phyloP scores from a whole-genome alignment of 2,797 vertebrate genomes.

The Helostoma temminkii region DNA sequence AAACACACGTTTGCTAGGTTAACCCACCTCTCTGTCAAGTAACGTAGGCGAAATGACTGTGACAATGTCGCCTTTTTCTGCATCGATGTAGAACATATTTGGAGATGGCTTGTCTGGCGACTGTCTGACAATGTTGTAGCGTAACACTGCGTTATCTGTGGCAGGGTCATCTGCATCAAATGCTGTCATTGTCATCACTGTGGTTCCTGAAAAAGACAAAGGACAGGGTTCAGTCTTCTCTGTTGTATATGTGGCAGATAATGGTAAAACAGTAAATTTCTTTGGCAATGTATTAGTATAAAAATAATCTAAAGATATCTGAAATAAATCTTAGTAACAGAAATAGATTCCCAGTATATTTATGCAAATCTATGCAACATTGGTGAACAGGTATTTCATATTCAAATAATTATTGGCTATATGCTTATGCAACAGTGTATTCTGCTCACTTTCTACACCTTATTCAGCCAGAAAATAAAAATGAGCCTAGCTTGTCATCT shows the following conservation, averaged over 20 bases:
- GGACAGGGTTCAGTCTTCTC: not conserved
- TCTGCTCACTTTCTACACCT: not conserved
- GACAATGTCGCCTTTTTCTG: conserved; percentile 95
- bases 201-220: conserved; percentile 86
- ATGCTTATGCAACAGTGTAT: not conserved
- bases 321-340: not conserved
- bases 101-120: conserved; percentile 94
- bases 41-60: conserved; percentile 91
- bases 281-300: too few species aligned
- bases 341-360: too few species aligned
- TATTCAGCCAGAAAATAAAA: not conserved
- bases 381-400: too few species aligned
- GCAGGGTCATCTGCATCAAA: conserved; percentile 92
- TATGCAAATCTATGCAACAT: too few species aligned
- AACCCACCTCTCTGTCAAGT: conserved; percentile 93
- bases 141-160: conserved; percentile 93
- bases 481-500: not conserved
- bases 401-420: not conserved
- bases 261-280: too few species aligned
- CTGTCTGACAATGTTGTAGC: conserved; percentile 94
- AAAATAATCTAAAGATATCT: too few species aligned
- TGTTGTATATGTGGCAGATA: not conserved
- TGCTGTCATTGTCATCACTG: conserved; percentile 94
- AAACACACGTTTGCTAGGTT: not conserved
- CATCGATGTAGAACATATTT: conserved; percentile 98